phyloP scores from a whole-genome alignment of 1,140 invertebrate genomes.

The Sinonovacula constricta region DNA sequence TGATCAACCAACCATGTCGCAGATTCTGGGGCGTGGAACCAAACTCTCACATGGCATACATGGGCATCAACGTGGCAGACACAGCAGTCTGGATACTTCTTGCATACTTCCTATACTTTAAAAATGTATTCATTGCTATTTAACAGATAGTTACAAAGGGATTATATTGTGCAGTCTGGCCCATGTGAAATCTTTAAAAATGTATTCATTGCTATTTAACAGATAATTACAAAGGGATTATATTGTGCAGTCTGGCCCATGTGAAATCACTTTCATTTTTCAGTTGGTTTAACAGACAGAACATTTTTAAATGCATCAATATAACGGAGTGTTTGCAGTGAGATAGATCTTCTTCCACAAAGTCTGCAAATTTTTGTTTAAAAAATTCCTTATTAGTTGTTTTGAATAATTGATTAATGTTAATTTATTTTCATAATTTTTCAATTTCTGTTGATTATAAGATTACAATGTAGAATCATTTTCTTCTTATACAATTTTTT shows the following conservation, averaged over 20 bases:
- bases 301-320: too few relatives aligned
- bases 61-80: conserved; percentile 91
- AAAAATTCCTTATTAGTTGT: too few relatives aligned
- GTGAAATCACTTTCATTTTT: background rate
- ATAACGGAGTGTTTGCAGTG: background rate
- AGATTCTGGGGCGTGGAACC: conserved; percentile 80
- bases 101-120: conserved; percentile 84
- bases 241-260: too few relatives aligned
- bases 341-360: background rate
- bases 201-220: background rate
- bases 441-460: too few relatives aligned
- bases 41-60: conserved; percentile 84
- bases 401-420: too few relatives aligned
- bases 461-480: too few relatives aligned
- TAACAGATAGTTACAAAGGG: too few relatives aligned
- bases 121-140: conserved; percentile 84
- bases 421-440: too few relatives aligned
- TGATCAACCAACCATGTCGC: conserved; percentile 89
- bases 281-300: background rate
- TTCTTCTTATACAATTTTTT: too few relatives aligned
- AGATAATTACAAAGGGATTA: too few relatives aligned
- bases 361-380: too few relatives aligned
- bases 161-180: too few relatives aligned
- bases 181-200: background rate
- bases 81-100: conserved; percentile 89